Evolutionary conservation across 2,113 vertebrate species (phyloP), one percentile per base, ranked within the genome.

Genomic region (Gavia stellata): DNA sequence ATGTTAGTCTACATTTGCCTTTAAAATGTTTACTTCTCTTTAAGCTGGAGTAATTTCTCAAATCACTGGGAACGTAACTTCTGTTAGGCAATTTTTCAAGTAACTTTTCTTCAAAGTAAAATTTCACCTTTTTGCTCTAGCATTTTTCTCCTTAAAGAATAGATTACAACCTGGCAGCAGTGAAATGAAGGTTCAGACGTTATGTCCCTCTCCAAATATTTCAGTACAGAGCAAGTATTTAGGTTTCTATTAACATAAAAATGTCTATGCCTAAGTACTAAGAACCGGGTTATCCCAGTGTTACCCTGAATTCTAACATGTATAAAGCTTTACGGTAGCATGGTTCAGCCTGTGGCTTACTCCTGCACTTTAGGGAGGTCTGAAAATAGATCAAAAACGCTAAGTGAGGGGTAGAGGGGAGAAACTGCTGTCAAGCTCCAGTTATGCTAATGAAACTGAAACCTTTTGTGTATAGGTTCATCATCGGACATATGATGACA

Each of bases 401-500:
- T 21, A 36, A 25, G 29, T 4, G 19, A 55, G 62, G 44, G n/a
- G 11, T 19, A 6, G n/a, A 40, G 29, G 16, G 33, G 47, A n/a
- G 24, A 36, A 68, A 38, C 14, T 81, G 19, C n/a, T 5, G 5
- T 5, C 14, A 14, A 53, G 42, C 55, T 78, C 7, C 20, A 20
- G n/a, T 7, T 67, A 1, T 6, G 11, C 65, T 63, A 25, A 4
- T 16, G 40, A 36, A 44, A 63, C 14, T 4, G 5, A n/a, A 59
- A 5, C 4, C 56, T 59, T 47, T 50, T 49, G 15, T 75, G 81
- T 44, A 3, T 56, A 99, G 99, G 88, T 99, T 74, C 99, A 99
- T 80, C 97, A 96, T 12, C 97, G 97, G 58, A 97, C 99, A 16
- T 99, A 99, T 0, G 99, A 99, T 26, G 98, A 99, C 93, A 97